Evolutionary conservation across 2,113 vertebrate genomes (phyloP).

Genomic region (Xyrauchen texanus): DNA sequence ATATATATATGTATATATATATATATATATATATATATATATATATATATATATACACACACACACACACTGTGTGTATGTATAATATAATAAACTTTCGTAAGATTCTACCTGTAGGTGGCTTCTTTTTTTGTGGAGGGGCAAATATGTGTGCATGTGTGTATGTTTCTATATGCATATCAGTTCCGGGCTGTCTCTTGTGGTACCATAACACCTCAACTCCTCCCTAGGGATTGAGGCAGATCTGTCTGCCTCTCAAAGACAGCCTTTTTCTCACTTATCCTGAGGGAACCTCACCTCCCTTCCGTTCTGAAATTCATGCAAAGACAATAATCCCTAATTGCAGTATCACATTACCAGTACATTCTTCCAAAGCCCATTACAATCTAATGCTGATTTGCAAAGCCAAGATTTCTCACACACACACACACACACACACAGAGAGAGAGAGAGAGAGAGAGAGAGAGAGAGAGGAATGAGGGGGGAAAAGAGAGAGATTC

Average conservation of each 20-base stretch:
- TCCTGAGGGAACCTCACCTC: conserved; percentile 60
- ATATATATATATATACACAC: too few species aligned
- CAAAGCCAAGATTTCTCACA: conserved; percentile 47
- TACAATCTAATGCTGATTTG: conserved; percentile 76
- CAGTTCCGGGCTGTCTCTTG: neutral
- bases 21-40: too few species aligned
- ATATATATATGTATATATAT: too few species aligned
- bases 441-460: neutral
- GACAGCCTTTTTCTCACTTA: conserved; percentile 64
- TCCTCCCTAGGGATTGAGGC: conserved; percentile 56
- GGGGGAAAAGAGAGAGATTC: neutral
- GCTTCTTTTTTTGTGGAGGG: conserved; percentile 26
- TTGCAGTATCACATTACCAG: conserved; percentile 76
- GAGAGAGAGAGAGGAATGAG: neutral
- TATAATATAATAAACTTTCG: too few species aligned
- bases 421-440: conserved; percentile 18
- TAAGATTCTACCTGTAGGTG: conserved; percentile 16
- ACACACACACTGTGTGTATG: too few species aligned
- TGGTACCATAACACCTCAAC: too few species aligned
- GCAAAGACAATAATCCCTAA: conserved; percentile 80
- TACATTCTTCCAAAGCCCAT: conserved; percentile 74
- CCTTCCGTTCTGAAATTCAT: conserved; percentile 69
- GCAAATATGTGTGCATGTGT: neutral
- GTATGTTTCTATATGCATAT: conserved; percentile 11
- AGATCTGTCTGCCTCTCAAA: conserved; percentile 70